phyloP scores from a whole-genome alignment of 2,113 vertebrate genomes.

The Dermatemys mawii region DNA sequence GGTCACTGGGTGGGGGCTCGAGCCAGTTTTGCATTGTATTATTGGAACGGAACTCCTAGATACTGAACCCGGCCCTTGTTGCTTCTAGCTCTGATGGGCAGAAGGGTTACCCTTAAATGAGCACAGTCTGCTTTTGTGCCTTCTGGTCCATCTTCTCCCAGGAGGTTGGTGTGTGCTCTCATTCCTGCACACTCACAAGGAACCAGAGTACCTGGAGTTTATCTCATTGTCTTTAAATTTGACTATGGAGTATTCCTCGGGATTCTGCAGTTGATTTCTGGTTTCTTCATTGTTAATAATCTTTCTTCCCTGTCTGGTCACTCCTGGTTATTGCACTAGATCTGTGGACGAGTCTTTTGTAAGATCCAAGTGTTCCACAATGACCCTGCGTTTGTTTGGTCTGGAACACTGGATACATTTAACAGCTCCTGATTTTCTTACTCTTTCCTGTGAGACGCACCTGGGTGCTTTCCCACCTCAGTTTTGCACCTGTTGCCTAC shows the following conservation, averaged over 20 bases:
- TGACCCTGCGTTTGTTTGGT: neutral
- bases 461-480: neutral
- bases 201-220: neutral
- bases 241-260: neutral
- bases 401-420: neutral
- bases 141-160: neutral
- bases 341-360: neutral
- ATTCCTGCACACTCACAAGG: neutral
- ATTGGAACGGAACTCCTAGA: too few relatives aligned
- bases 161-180: neutral
- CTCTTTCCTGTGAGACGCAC: neutral
- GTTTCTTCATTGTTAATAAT: neutral
- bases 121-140: neutral
- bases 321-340: neutral
- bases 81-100: too few relatives aligned
- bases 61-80: too few relatives aligned
- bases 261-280: neutral
- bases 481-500: neutral
- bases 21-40: too few relatives aligned
- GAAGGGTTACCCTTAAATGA: too few relatives aligned
- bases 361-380: neutral
- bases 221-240: neutral
- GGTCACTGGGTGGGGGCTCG: too few relatives aligned
- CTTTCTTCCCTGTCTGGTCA: neutral
- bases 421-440: neutral